Base-by-base conservation (phyloP, 1,140 invertebrate genomes). In the Drosophila nigrodunni region DNA sequence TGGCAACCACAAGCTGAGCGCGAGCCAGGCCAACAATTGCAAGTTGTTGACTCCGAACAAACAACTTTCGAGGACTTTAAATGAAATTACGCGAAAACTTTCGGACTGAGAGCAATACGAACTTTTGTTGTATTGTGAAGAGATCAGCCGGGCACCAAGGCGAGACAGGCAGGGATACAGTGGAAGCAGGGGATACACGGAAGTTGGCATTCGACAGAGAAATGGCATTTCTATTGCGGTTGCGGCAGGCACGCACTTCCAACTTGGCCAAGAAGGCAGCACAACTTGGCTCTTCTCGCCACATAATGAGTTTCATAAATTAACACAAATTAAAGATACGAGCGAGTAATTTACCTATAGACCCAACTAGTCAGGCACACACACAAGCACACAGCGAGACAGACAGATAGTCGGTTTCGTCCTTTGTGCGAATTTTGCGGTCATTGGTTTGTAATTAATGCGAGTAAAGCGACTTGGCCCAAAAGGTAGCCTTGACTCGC, bases 371-470 rank as follows among this genome's bases (percentile, higher is more conserved):
- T 21, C 10, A 30, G n/a, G 21, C 55, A 60, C 47, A 35, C 61
- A 67, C 61, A 65, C 60, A 55, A 30, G 35, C 35, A 30, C 10
- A 67, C 11, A 25, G 46, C 59, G 15, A 15, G 15, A 41, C 10
- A 37, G 11, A 37, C 5, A 50, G 9, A 39, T 2, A 35, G 1
- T 1, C 25, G 5, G 21, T 18, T 50, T 18, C 25, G 47, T 47
- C 49, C 41, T 66, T 52, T 68, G 65, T 65, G 35, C 44, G 57
- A 54, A 59, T 50, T 78, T 55, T 85, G 85, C 62, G 83, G 74
- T 80, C 77, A 88, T 85, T 89, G 85, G 85, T 85, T 89, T 88
- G 85, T 89, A 88, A 88, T 88, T 88, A 88, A 88, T 88, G 80
- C 74, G 80, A 85, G 77, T 81, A 71, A 30, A 30, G 25, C 25